Base-by-base conservation (phyloP, 92 coral and sea anemone genomes). In the Parazoanthus darwini region DNA sequence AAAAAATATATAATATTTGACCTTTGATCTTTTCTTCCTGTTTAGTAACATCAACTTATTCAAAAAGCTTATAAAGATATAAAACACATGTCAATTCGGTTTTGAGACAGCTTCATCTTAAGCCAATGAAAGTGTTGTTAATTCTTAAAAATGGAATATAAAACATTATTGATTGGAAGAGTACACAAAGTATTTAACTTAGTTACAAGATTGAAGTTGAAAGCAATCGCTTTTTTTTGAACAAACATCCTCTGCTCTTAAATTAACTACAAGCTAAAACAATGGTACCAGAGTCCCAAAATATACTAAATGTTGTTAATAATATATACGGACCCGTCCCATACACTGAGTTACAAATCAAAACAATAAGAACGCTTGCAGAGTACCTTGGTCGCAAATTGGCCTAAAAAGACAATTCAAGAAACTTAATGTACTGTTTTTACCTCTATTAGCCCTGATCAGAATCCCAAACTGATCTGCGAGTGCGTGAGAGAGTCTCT, bases 401-500 rank as follows among this genome's bases (percentile, higher is more conserved):
- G 39, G 6, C 39, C 42, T 72, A 26, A 10, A 72, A 36, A 36
- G 37, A 36, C 43, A 33, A 72, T 72, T 74, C 37, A 8, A 46
- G 39, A 46, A 78, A 78, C 59, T 18, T 68, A 25, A 44, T 44
- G 8, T 36, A n/a, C 39, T 44, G 14, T 48, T 4, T 78, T 38
- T 86, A 72, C 14, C 37, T 74, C 72, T 77, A 37, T 82, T 74
- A 97, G 99, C 80, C 98, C 99, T 88, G 99, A 97, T 79, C 99
- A 97, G 91, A 94, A 92, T 65, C 94, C 98, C 35, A 94, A 91
- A 75, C 68, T 93, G 36, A 95, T 97, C 67, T 92, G 96, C 77
- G 95, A 95, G 73, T 97, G 95, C 85, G 93, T 97, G 3, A 92
- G 92, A 26, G 98, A 97, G 77, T 96, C 99, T 38, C 90, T 94